Evolutionary conservation across 2,113 vertebrate species (phyloP), one percentile per base, ranked within the genome.

Genomic region (Eleginops maclovinus): DNA sequence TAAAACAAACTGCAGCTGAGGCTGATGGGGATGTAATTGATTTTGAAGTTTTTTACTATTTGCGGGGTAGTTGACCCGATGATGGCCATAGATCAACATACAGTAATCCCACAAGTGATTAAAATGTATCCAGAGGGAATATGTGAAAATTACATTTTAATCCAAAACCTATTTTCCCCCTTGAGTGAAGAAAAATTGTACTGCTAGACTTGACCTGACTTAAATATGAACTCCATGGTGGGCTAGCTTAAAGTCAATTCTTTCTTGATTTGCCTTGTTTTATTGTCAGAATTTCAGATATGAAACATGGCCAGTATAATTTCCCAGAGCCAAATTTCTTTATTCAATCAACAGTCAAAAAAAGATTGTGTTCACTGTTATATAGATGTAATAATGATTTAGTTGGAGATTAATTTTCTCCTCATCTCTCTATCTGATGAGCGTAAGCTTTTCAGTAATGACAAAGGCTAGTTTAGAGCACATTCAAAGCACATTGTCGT

Each of bases 401-500:
- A 28, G 9, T 9, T 22, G 14, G 6, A 49, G 17, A 19, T 54
- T 2, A 1, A 24, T 55, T 55, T 55, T 55, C 53, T 22, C 26
- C 3, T 46, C 28, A n/a, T 16, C 14, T 15, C 31, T 53, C 3
- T 54, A 16, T 28, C 9, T 28, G 44, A 17, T 28, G 31, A 21
- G 17, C 9, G 3, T 17, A 40, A 5, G 51, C 26, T 21, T 64
- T 43, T 56, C 41, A 21, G 16, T 41, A 50, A 26, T 19, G 64
- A 81, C 14, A 65, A 40, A 73, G 12, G 10, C 44, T 36, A 24
- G 24, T 43, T 26, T 14, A 13, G 62, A 22, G 53, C 46, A 51
- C 36, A 67, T 60, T 12, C 36, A 81, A 74, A 69, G 36, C 53
- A 49, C 40, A 41, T 12, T 36, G 43, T 36, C 51, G 22, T 50